Evolutionary conservation across 2,888 invertebrate genomes (phyloP), one percentile per base, ranked within the genome.

Genomic region (Ariolimax columbianus): DNA sequence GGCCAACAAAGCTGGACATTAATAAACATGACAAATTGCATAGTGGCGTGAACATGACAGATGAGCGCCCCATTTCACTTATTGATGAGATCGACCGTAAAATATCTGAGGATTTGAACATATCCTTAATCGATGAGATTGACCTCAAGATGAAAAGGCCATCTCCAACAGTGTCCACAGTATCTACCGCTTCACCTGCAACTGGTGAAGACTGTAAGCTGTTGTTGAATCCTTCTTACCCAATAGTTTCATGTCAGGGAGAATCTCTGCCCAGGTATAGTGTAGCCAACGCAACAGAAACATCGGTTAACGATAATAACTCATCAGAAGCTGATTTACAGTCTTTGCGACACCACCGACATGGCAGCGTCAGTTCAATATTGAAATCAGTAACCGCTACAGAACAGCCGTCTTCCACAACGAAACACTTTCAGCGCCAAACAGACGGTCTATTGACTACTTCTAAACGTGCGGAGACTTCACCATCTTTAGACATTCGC

Each of bases 1-100:
- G 82, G 30, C 83, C 83, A 17, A 66, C 43, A 51, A 83, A 77
- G 11, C 59, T 83, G 4, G 83, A 83, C 30, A n/a, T 83, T 26
- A 11, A 26, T 19, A 83, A 66, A 68, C 68, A 51, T 17, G 40
- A 40, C 19, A 68, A 33, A 30, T 9, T 66, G 0, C 43, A 33
- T 43, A 40, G 17, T 0, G 75, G 75, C n/a, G 6, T 59, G 11
- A 23, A 38, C 38, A 33, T 36, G 14, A 36, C 3, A 26, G 47
- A 55, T 23, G 30, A n/a, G 7, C 14, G 51, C 2, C n/a, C 33
- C 33, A 70, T 70, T 51, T 75, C 75, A 11, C 73, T 73, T 6
- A 73, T 26, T 14, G 82, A 59, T 63, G 79, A 79, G 38, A n/a
- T n/a, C n/a, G n/a, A n/a, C n/a, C n/a, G n/a, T n/a, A n/a, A n/a